Percentiles rank a stretch among this genome's conserved stretches.
phyloP scores from a whole-genome alignment of 2,888 invertebrate genomes.

The Diarsia dahlii region DNA sequence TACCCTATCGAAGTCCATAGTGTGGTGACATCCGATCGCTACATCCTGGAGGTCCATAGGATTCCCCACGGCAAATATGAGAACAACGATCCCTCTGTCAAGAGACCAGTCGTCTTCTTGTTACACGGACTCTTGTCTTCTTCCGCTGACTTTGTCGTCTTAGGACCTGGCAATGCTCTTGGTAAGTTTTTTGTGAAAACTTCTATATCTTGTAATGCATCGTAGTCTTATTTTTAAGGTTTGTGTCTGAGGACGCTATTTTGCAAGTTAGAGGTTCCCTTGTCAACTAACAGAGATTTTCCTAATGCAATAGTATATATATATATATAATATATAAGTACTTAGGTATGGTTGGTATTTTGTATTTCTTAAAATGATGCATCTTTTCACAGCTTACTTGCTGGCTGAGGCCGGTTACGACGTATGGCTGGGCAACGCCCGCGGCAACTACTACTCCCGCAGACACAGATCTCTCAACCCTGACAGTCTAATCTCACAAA shows the following conservation, averaged over 20 bases:
- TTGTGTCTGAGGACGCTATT: neutral
- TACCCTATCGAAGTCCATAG: constrained; percentile 77
- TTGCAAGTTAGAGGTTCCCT: neutral
- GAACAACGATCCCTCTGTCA: constrained; percentile 65
- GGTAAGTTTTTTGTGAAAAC: constrained; percentile 64
- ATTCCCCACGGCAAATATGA: constrained; percentile 76
- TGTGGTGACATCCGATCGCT: constrained; percentile 76
- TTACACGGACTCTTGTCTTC: constrained; percentile 80
- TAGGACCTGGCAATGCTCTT: constrained; percentile 75
- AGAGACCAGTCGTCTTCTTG: constrained; percentile 69
- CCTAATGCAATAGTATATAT: too few species aligned
- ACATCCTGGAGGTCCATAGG: constrained; percentile 77
- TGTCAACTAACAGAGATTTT: neutral
- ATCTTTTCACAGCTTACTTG: constrained; percentile 73
- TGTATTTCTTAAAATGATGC: neutral
- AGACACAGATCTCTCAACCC: constrained; percentile 72
- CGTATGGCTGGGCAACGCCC: constrained; percentile 95
- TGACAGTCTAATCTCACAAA: constrained; percentile 61
- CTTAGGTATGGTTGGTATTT: neutral
- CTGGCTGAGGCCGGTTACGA: constrained; percentile 93
- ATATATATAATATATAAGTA: too few species aligned
- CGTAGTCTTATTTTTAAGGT: neutral
- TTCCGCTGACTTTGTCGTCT: constrained; percentile 76
- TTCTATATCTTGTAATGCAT: neutral
- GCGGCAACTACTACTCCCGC: constrained; percentile 93